Conservation (phyloP, 2,113 vertebrate genomes). For the Sceloporus undulatus region DNA sequence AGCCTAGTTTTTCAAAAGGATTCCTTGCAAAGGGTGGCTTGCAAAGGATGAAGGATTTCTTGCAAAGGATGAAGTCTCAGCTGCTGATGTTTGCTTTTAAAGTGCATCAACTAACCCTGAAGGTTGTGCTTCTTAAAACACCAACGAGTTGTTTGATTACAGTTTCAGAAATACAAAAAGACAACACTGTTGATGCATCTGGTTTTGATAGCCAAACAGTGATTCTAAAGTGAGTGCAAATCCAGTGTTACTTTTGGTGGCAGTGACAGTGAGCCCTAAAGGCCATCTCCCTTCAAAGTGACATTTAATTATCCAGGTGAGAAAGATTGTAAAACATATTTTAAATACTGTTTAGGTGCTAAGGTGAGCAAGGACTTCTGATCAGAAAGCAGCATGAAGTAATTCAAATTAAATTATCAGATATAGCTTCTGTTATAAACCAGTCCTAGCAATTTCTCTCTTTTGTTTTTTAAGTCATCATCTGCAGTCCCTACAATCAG, state of each 20-base stretch:
- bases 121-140: conserved; percentile 18
- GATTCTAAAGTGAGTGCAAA: not conserved
- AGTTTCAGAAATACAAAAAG: conserved; percentile 7
- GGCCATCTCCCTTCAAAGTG: not conserved
- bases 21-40: not conserved
- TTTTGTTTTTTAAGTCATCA: not conserved
- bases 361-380: conserved; percentile 3
- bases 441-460: not conserved
- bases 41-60: not conserved
- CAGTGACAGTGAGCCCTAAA: not conserved
- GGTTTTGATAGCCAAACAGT: not conserved
- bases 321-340: conserved; percentile 3
- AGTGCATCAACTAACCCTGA: conserved; percentile 27
- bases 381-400: conserved; percentile 5
- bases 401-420: conserved; percentile 9
- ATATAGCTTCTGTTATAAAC: not conserved
- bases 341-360: conserved; percentile 2
- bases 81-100: conserved; percentile 3
- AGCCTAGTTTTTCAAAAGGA: not conserved
- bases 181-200: not conserved
- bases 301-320: not conserved
- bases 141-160: not conserved
- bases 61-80: not conserved
- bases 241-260: not conserved
- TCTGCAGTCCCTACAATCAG: not conserved